Evolutionary conservation across 2,888 invertebrate genomes (phyloP), one percentile per base, ranked within the genome.

Genomic region (Drosophila mimetica): DNA sequence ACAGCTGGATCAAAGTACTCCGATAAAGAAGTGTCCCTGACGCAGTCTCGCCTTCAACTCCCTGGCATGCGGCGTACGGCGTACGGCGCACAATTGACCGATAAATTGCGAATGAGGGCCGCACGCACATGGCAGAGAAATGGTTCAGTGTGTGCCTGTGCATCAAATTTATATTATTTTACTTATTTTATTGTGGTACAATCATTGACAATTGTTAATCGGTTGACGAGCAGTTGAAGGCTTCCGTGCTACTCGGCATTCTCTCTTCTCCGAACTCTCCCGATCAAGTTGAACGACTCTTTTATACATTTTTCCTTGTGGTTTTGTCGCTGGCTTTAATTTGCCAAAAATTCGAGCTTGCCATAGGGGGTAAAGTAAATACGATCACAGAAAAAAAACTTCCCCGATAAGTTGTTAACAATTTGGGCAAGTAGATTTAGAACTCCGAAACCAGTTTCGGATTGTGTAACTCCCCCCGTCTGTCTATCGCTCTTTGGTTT

Each of bases 351-450:
- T 6, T 11, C 42, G 14, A 18, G 18, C 18, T 39, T 11, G 11
- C 11, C 39, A 39, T 44, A 7, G 18, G 46, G 28, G 16, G 46
- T 30, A 46, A 46, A 60, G 44, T 25, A 44, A 28, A 44, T 11
- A 16, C n/a, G 44, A 16, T 28, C 5, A 14, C 2, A 41, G 8
- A 59, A 18, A 64, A 61, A 57, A 77, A 77, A 78, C 78, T 86
- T 83, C 86, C 81, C 86, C 78, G 81, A 86, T 86, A 80, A 83
- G 84, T 86, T 82, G 82, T 83, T 82, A 82, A 86, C 84, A 83
- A 86, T 83, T 82, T 83, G 69, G 75, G 79, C 73, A 79, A 76
- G 44, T 69, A 48, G 70, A 64, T 76, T 84, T 76, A 85, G 85
- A 84, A 80, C 47, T 64, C 59, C 30, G 41, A 80, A 81, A 85